phyloP scores from a whole-genome alignment of 2,888 invertebrate species.

The Cotesia congregata region DNA sequence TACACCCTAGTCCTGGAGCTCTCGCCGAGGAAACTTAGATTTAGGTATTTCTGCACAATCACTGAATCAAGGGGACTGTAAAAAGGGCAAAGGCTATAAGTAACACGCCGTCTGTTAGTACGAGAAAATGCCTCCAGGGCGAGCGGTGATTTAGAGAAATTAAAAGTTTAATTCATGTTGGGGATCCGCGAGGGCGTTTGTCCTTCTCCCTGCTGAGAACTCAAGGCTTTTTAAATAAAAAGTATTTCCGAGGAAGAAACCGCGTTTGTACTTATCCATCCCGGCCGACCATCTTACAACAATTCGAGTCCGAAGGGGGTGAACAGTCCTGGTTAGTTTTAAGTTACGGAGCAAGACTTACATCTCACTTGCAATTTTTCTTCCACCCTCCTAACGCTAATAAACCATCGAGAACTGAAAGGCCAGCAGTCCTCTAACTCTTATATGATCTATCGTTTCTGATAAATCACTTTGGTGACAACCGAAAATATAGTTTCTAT shows the following conservation, averaged over 20 bases:
- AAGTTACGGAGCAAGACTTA: slow-evolving; percentile 31
- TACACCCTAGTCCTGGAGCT: background rate
- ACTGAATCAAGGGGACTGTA: slow-evolving; percentile 51
- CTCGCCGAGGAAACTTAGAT: background rate
- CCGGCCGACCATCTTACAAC: slow-evolving; percentile 19
- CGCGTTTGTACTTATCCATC: slow-evolving; percentile 39
- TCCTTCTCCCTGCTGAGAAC: slow-evolving; percentile 45
- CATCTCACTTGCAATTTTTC: slow-evolving; percentile 38
- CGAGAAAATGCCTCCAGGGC: slow-evolving; percentile 62
- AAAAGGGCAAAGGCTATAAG: slow-evolving; percentile 68
- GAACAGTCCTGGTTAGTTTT: background rate
- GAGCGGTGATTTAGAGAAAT: slow-evolving; percentile 70
- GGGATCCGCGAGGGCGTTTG: slow-evolving; percentile 54
- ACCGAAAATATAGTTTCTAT: slow-evolving; percentile 41
- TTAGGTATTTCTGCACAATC: slow-evolving; percentile 18
- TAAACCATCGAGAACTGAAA: slow-evolving; percentile 57
- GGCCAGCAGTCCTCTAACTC: slow-evolving; percentile 51
- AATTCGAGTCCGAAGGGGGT: background rate
- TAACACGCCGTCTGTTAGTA: slow-evolving; percentile 67
- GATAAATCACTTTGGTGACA: slow-evolving; percentile 46
- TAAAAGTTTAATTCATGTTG: slow-evolving; percentile 71
- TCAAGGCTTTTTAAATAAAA: slow-evolving; percentile 44
- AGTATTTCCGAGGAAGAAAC: background rate
- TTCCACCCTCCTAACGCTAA: slow-evolving; percentile 55
- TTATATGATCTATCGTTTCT: slow-evolving; percentile 52